Percentiles rank a stretch among this genome's conserved stretches.
Evolutionary conservation across 2,888 invertebrate species (phyloP).

Genomic region (Agrypnus murinus): DNA sequence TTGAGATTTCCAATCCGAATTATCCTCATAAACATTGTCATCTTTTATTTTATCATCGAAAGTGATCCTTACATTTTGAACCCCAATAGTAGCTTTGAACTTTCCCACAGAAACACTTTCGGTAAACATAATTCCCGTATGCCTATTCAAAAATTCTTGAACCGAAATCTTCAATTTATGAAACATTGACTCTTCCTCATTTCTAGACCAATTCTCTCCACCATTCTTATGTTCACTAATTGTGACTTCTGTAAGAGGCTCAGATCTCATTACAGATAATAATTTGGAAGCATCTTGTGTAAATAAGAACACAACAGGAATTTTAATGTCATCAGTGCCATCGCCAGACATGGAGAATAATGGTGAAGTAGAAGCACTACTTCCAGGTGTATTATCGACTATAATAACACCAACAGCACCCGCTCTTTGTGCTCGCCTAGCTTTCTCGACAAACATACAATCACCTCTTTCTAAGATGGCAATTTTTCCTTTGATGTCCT

Average conservation of each 20-base stretch:
- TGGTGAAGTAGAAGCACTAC: slow-evolving; percentile 83
- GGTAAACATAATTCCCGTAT: slow-evolving; percentile 67
- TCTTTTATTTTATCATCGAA: slow-evolving; percentile 59
- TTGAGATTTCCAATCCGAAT: slow-evolving; percentile 59
- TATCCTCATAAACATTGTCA: slow-evolving; percentile 54
- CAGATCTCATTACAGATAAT: slow-evolving; percentile 74
- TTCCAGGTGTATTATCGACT: slow-evolving; percentile 85
- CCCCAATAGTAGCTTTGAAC: slow-evolving; percentile 66
- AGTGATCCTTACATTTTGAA: slow-evolving; percentile 66
- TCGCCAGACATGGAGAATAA: slow-evolving; percentile 99
- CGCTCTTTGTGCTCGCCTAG: slow-evolving; percentile 84
- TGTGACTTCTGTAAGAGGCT: slow-evolving; percentile 75
- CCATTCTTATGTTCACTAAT: slow-evolving; percentile 72
- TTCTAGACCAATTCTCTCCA: slow-evolving; percentile 70
- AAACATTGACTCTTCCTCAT: slow-evolving; percentile 71
- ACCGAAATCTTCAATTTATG: slow-evolving; percentile 70
- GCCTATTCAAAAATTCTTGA: slow-evolving; percentile 70
- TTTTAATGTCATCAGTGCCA: slow-evolving; percentile 87
- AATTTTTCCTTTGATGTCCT: slow-evolving; percentile 81
- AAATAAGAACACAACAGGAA: slow-evolving; percentile 94
- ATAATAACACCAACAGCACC: slow-evolving; percentile 92
- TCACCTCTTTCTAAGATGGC: slow-evolving; percentile 92
- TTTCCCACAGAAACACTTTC: slow-evolving; percentile 65
- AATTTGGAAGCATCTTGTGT: slow-evolving; percentile 83
- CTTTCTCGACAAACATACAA: slow-evolving; percentile 98